Evolutionary conservation across 2,888 invertebrate species (phyloP).

Genomic region (Neelides folsomi): DNA sequence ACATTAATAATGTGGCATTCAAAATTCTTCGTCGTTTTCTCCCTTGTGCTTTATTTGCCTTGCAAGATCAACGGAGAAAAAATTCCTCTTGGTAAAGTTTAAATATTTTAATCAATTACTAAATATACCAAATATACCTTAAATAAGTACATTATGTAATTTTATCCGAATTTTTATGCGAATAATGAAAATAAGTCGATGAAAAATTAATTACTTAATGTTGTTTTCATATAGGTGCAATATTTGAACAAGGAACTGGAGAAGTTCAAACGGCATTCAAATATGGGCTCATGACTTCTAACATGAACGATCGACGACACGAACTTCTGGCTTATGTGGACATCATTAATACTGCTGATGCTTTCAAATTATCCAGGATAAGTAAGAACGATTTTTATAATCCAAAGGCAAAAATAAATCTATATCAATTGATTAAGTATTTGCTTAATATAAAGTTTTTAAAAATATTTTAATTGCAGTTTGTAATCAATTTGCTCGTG

Average conservation of each 20-base stretch:
- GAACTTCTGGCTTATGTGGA: conserved; percentile 79
- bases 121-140: too few species aligned
- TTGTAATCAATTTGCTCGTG: conserved; percentile 77
- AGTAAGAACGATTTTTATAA: conserved; percentile 45
- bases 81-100: conserved; percentile 1
- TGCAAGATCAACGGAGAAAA: background rate
- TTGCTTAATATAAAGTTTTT: background rate
- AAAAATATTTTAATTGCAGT: conserved; percentile 45
- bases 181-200: too few species aligned
- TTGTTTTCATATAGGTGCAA: conserved; percentile 74
- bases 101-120: background rate
- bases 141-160: background rate
- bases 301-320: conserved; percentile 66
- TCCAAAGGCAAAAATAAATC: background rate
- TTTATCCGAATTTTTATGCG: background rate
- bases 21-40: background rate
- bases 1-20: too few species aligned
- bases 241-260: conserved; percentile 80
- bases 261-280: conserved; percentile 84
- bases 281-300: conserved; percentile 74
- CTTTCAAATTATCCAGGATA: conserved; percentile 76
- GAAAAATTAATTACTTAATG: too few species aligned
- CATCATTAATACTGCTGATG: conserved; percentile 83
- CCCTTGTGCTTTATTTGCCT: background rate
- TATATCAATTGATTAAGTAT: background rate